These are phyloP conservation scores for Rhinogobius similis DNA, from an alignment of 2,113 vertebrate genomes.

Conservation along the genomic window DNA sequence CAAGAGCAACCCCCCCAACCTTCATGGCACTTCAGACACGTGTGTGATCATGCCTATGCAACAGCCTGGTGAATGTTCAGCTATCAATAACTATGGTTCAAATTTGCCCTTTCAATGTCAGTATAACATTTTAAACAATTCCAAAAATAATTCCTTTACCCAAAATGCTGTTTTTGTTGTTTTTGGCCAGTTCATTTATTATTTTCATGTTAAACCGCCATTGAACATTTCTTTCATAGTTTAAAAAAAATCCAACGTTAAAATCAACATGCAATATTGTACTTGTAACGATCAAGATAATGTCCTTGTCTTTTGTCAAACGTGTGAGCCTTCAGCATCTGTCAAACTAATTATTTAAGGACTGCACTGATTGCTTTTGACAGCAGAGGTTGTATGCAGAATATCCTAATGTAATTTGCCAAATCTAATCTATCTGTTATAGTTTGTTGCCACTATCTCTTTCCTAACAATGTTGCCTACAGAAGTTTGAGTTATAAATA, in stretches of 20 bases:
- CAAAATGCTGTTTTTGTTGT: neutral
- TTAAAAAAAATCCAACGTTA: too few species aligned
- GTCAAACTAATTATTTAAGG: slow-evolving; percentile 44
- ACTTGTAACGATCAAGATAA: neutral
- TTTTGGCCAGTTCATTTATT: too few species aligned
- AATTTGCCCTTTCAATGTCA: neutral
- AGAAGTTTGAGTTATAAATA: slow-evolving; percentile 64
- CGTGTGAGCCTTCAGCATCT: slow-evolving; percentile 38
- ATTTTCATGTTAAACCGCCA: too few species aligned
- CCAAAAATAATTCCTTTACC: neutral
- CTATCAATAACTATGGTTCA: neutral
- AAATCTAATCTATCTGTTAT: neutral
- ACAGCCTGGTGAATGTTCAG: slow-evolving; percentile 1
- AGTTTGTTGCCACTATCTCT: slow-evolving; percentile 11
- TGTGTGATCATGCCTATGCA: slow-evolving; percentile 19
- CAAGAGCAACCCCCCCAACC: slow-evolving; percentile 23
- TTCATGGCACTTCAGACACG: slow-evolving; percentile 27
- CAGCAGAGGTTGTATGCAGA: slow-evolving; percentile 55
- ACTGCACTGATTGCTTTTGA: slow-evolving; percentile 27
- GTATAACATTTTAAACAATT: neutral
- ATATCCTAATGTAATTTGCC: slow-evolving; percentile 17
- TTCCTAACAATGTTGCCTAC: slow-evolving; percentile 32
- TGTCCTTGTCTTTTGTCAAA: slow-evolving; percentile 22
- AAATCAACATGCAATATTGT: too few species aligned
- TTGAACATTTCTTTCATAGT: too few species aligned